Evolutionary conservation across 2,113 vertebrate genomes (phyloP).

Genomic region (western clawed frog (Xenopus tropicalis)): DNA sequence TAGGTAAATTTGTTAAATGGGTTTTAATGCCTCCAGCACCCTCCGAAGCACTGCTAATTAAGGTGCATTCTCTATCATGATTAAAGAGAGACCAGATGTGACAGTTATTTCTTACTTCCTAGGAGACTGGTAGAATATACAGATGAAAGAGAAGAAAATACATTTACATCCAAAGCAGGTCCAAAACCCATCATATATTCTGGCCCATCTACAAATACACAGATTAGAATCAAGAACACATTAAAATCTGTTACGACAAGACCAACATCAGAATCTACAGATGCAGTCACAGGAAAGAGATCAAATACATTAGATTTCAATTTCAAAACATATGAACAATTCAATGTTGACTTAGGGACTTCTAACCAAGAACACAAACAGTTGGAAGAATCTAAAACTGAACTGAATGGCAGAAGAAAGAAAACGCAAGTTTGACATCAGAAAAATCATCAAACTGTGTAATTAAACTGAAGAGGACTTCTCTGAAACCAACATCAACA

Average conservation of each 20-base stretch:
- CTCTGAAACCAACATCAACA: constrained; percentile 19
- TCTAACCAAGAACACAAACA: constrained; percentile 3
- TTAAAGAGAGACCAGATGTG: too few species aligned
- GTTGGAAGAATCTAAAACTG: not conserved
- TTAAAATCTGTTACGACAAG: constrained; percentile 42
- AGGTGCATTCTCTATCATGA: too few species aligned
- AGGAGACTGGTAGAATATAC: constrained; percentile 46
- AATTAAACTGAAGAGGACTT: constrained; percentile 62
- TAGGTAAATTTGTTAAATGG: too few species aligned
- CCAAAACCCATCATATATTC: constrained; percentile 60
- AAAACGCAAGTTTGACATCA: not conserved
- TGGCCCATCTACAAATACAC: constrained; percentile 65
- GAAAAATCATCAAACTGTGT: constrained; percentile 41
- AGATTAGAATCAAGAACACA: constrained; percentile 65
- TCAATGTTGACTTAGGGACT: fast-evolving
- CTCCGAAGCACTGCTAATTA: too few species aligned
- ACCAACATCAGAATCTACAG: constrained; percentile 3
- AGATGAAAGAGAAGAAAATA: constrained; percentile 48
- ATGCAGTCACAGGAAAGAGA: constrained; percentile 7
- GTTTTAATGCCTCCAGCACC: too few species aligned
- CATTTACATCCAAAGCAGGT: constrained; percentile 40
- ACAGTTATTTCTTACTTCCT: constrained; percentile 45
- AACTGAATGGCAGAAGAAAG: not conserved
- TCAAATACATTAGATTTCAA: not conserved
- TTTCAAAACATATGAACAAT: not conserved